These are phyloP conservation scores for Marmota monax DNA, from an alignment of 2,113 vertebrate species.

Conservation along the genomic window DNA sequence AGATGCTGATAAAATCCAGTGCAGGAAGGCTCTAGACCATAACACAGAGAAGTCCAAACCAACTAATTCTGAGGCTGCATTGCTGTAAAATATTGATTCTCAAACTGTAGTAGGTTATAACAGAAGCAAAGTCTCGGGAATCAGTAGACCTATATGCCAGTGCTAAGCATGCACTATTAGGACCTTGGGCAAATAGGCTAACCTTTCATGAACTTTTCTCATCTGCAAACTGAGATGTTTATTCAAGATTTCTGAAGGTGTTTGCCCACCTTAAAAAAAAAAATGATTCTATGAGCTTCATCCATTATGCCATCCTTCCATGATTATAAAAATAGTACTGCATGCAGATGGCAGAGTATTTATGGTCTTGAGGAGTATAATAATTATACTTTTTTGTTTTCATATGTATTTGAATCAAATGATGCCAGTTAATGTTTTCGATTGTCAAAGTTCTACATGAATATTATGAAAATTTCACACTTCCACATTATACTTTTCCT, in stretches of 20 bases:
- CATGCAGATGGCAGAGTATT: neutral
- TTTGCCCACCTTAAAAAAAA: neutral
- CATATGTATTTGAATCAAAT: slow-evolving; percentile 7
- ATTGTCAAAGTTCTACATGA: slow-evolving; percentile 21
- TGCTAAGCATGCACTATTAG: neutral
- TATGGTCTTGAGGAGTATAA: neutral
- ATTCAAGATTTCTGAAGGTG: slow-evolving; percentile 11
- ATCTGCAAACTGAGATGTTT: neutral
- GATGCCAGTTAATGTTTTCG: neutral
- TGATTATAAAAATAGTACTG: slow-evolving; percentile 16
- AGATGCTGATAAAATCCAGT: slow-evolving; percentile 19
- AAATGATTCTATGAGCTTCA: neutral
- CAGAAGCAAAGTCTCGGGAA: neutral
- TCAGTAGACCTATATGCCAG: neutral
- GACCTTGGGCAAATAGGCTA: neutral
- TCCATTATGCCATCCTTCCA: neutral
- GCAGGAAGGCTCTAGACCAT: neutral
- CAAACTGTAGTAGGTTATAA: neutral
- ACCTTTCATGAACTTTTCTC: neutral
- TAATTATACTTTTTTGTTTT: neutral
- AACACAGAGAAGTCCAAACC: neutral
- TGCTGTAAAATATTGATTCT: neutral
- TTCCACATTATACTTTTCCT: neutral
- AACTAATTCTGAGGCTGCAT: neutral
- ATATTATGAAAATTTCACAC: neutral